Evolutionary conservation across 1,140 invertebrate genomes (phyloP).

Genomic region (Penaeus vannamei): DNA sequence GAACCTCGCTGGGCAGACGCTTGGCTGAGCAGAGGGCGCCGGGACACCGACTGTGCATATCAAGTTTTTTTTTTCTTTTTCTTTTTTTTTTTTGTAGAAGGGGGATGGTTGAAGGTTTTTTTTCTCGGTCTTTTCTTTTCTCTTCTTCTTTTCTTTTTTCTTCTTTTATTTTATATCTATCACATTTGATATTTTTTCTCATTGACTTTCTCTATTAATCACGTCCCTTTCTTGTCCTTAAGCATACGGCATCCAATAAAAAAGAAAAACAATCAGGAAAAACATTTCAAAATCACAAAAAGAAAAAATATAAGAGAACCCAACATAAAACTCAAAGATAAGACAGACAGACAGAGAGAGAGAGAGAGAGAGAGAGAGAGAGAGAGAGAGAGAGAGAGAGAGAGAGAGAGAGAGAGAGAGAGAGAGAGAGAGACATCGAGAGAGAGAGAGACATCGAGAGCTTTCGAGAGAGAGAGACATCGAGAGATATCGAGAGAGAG

Average conservation of each 20-base stretch:
- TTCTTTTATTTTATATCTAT: neutral
- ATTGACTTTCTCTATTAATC: neutral
- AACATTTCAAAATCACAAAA: neutral
- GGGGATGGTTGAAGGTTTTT: too few relatives aligned
- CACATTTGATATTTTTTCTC: neutral
- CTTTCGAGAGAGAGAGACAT: too few relatives aligned
- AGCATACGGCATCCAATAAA: neutral
- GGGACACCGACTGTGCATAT: too few relatives aligned
- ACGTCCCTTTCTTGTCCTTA: neutral
- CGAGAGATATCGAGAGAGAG: too few relatives aligned
- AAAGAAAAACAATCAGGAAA: neutral
- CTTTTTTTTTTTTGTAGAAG: too few relatives aligned
- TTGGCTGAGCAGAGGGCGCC: too few relatives aligned
- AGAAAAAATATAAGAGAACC: neutral
- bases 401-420: conserved; percentile 43
- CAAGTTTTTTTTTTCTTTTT: too few relatives aligned
- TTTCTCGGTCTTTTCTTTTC: too few relatives aligned
- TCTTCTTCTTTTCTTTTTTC: too few relatives aligned
- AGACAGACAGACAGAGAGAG: too few relatives aligned
- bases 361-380: conserved; percentile 39
- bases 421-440: neutral
- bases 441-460: too few relatives aligned
- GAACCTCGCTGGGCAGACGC: too few relatives aligned
- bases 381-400: conserved; percentile 39
- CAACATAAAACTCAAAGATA: neutral